Percentiles rank a stretch among this genome's conserved stretches.
Conservation (phyloP, 2,888 invertebrate species). For the Latrodectus hesperus region DNA sequence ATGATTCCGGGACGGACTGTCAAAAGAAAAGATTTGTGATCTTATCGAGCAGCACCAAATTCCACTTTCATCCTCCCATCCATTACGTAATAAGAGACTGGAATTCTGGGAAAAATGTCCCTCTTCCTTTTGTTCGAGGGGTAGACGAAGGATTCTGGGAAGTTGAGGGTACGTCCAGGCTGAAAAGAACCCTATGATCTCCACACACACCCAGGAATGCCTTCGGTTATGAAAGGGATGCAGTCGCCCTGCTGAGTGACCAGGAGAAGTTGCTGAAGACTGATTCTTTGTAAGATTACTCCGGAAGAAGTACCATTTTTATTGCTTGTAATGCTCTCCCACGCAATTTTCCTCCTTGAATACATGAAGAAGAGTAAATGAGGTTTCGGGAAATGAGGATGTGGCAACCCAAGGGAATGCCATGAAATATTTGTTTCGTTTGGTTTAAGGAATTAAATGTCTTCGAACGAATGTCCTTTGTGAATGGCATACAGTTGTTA, state of each 20-base stretch:
- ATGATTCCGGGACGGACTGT: constrained; percentile 62
- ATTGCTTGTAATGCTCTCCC: background rate
- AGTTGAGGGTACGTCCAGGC: constrained; percentile 9
- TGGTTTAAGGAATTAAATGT: too few species aligned
- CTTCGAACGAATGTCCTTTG: too few species aligned
- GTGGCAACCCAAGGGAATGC: too few species aligned
- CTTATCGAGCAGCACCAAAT: constrained; percentile 44
- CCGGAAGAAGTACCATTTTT: background rate
- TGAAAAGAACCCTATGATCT: constrained; percentile 41
- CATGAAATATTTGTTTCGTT: too few species aligned
- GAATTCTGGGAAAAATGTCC: constrained; percentile 32
- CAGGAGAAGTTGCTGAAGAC: background rate
- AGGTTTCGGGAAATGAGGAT: background rate
- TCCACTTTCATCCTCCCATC: constrained; percentile 56
- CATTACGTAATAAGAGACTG: constrained; percentile 56
- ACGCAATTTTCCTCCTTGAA: background rate
- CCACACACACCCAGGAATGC: background rate
- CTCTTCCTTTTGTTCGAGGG: constrained; percentile 34
- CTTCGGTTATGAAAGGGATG: background rate
- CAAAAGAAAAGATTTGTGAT: constrained; percentile 63
- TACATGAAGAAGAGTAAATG: background rate
- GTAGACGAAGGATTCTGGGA: background rate
- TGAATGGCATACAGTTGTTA: too few species aligned
- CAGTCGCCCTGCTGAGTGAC: background rate
- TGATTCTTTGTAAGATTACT: background rate